A percentile compares a stretch with the other conserved stretches of the same genome.
Conservation (phyloP, 2,113 vertebrate species). For the Ictalurus punctatus region DNA sequence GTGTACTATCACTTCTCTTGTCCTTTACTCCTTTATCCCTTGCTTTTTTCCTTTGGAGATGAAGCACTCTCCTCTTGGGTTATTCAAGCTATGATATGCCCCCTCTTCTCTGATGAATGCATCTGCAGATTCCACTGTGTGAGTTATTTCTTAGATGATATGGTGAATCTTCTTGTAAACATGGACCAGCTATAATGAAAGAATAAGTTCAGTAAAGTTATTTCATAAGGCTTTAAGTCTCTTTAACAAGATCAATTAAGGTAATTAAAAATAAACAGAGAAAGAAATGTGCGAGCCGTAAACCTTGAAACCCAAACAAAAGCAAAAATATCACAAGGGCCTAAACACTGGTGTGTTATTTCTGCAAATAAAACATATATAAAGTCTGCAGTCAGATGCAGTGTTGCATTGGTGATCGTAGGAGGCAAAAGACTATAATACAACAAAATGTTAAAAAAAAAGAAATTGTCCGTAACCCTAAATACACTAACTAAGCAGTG, state of each 20-base stretch:
- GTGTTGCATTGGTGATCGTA: background rate
- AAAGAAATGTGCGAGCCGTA: background rate
- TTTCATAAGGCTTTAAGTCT: background rate
- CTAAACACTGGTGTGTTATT: background rate
- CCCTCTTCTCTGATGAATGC: background rate
- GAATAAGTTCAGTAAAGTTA: background rate
- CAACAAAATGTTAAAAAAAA: background rate
- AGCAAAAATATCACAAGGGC: background rate
- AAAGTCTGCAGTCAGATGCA: background rate
- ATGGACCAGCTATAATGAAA: constrained; percentile 15
- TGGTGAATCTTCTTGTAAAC: constrained; percentile 10
- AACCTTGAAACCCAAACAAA: background rate
- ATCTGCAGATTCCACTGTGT: background rate
- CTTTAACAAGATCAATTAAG: background rate
- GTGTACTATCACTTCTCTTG: background rate
- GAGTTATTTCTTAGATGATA: constrained; percentile 10
- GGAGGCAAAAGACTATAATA: background rate
- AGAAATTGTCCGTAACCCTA: background rate
- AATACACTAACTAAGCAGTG: background rate
- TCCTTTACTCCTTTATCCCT: background rate
- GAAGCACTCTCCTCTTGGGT: background rate
- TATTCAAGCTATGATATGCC: background rate
- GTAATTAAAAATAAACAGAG: background rate
- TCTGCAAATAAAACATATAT: background rate
- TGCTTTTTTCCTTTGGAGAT: no score